phyloP scores from a whole-genome alignment of 2,113 vertebrate species.

The Oophaga pumilio region DNA sequence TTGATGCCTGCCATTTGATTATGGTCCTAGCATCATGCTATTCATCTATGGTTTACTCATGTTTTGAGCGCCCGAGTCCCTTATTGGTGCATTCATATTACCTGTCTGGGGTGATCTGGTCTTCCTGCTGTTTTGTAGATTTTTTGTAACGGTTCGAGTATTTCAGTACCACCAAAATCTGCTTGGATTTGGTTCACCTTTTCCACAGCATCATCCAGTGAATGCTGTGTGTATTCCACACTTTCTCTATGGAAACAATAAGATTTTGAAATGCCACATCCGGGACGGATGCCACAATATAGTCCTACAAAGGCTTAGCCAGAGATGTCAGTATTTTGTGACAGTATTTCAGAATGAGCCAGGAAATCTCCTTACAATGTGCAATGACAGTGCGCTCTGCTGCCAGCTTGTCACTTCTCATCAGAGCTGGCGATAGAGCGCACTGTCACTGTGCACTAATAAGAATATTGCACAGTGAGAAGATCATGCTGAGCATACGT shows the following conservation, averaged over 20 bases:
- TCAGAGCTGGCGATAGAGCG: no score
- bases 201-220: conserved; percentile 73
- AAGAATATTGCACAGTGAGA: no score
- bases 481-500: no score
- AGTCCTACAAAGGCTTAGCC: background rate
- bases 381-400: no score
- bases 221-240: conserved; percentile 76
- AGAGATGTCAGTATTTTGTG: background rate
- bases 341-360: no score
- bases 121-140: conserved; percentile 74
- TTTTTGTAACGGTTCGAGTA: conserved; percentile 70
- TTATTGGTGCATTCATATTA: conserved; percentile 57
- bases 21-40: no score
- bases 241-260: conserved; percentile 70
- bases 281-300: background rate
- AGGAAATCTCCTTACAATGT: no score
- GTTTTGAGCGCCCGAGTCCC: no score
- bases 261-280: background rate
- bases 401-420: no score
- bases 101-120: conserved; percentile 74
- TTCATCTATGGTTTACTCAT: no score
- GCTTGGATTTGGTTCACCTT: conserved; percentile 67
- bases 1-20: no score
- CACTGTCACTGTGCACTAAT: no score
- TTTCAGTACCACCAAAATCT: conserved; percentile 80